Base-by-base conservation (phyloP, 1,140 invertebrate species). In the Melipona quadrifasciata region DNA sequence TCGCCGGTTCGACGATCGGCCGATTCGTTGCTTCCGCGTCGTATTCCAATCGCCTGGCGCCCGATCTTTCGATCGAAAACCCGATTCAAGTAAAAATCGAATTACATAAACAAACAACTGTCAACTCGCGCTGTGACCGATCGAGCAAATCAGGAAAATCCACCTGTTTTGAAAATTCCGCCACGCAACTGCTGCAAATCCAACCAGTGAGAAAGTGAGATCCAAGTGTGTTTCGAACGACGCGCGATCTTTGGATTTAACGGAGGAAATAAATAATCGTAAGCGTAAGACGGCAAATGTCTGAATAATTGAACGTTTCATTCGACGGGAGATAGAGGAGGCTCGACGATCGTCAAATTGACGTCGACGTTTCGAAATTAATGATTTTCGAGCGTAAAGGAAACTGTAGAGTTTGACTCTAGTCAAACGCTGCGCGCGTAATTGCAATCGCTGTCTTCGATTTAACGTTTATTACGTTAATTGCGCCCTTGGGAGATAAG, bases 401-500 rank as follows among this genome's bases (percentile, higher is more conserved):
- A n/a, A 14, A 19, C 34, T 3, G 6, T 3, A 11, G 24, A 17
- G 75, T 27, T 64, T 5, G 24, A 10, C 27, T n/a, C 5, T 27
- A 14, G 19, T 68, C 47, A 31, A 31, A n/a, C 19, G 17, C 39
- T n/a, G 34, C n/a, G 2, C 11, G 53, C 16, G 24, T 34, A 34
- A 55, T 65, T 68, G 47, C 77, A 34, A 31, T 65, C 16, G 5
- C 17, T 8, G 39, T 47, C 39, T 47, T 8, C 24, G 19, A 17
- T 19, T 21, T 14, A 11, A 27, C 57, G 82, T 10, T 68, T 5
- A n/a, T n/a, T n/a, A n/a, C n/a, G 68, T 65, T 84, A 84, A 80
- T 80, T 31, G 21, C 77, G 70, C 16, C 64, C 77, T 61, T 73
- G 65, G 19, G 19, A 80, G 76, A 80, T 84, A 80, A 84, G 82